Base-by-base conservation (phyloP, 2,113 vertebrate genomes). In the Nansenia antarctica region DNA sequence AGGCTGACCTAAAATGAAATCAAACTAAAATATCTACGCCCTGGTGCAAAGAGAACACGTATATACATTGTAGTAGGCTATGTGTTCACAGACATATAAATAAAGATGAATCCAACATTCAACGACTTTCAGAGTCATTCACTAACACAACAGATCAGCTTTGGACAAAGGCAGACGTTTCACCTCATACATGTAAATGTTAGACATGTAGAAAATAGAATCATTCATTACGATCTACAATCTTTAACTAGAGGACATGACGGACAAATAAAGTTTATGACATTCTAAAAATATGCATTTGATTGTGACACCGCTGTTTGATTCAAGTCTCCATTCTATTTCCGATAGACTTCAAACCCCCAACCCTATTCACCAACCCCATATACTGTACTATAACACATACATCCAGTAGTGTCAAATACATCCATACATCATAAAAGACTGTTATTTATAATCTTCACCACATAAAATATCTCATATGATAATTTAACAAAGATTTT, bases 251-350 rank as follows among this genome's bases (percentile, higher is more conserved):
- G 78, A 86, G 80, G 73, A 85, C 86, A 83, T 54, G 74, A 85
- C 60, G 77, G 82, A 86, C 67, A 79, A 73, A 77, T 79, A 32
- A 20, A 6, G 5, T 9, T 8, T 78, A 80, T 70, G 58, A 89
- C 89, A 87, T 87, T 87, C 86, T 81, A 64, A 47, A 67, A 34
- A 60, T 15, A 59, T 59, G 30, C 82, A 74, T 84, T 87, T 89
- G 89, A 89, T 90, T 89, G 89, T 88, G 86, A 87, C 81, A 72
- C 84, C 85, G 87, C 89, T 76, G 53, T 55, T 27, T 27, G 68
- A 81, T 89, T 89, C 84, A 88, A 86, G 89, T 85, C 80, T 86
- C 78, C 71, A 52, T 9, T 73, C 55, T 64, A 34, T 73, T 63
- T 34, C 68, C 61, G 24, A 68, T 62, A 53, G 49, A 53, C 53